Evolutionary conservation across 2,797 vertebrate species (phyloP).

Genomic region (Pangasius mekongensis): DNA sequence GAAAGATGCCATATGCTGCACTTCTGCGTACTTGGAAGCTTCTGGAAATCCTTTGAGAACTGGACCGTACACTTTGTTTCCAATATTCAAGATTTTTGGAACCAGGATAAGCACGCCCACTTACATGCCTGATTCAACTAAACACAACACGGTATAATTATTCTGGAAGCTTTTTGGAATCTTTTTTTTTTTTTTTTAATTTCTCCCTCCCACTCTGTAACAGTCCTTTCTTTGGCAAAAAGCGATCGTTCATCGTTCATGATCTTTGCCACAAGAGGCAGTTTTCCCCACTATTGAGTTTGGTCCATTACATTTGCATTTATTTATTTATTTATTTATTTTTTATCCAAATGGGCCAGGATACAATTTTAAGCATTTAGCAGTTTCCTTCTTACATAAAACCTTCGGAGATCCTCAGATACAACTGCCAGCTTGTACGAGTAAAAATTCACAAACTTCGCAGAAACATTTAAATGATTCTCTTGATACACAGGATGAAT

Average conservation of each 20-base stretch:
- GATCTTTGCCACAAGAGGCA: not conserved
- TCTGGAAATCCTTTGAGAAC: not conserved
- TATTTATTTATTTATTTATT: not conserved
- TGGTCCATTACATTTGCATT: not conserved
- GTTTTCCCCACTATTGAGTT: too few relatives aligned
- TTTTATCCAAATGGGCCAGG: not conserved
- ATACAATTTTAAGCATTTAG: not conserved
- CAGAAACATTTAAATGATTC: not conserved
- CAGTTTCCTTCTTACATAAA: not conserved
- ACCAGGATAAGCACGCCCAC: not conserved
- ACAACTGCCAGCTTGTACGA: not conserved
- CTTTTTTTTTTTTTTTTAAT: not conserved
- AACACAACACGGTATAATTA: not conserved
- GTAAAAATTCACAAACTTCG: not conserved
- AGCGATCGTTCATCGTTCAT: not conserved
- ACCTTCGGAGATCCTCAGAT: not conserved
- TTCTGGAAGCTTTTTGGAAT: not conserved
- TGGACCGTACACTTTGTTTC: not conserved
- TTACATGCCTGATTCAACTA: not conserved
- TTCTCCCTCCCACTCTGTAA: not conserved
- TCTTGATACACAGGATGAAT: not conserved
- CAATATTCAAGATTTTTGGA: not conserved
- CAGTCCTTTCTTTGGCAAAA: not conserved
- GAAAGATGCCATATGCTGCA: not conserved
- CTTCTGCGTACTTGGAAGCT: not conserved